Percentiles rank a stretch among this genome's conserved stretches.
Conservation (phyloP, 2,888 invertebrate genomes). For the Patella depressa region DNA sequence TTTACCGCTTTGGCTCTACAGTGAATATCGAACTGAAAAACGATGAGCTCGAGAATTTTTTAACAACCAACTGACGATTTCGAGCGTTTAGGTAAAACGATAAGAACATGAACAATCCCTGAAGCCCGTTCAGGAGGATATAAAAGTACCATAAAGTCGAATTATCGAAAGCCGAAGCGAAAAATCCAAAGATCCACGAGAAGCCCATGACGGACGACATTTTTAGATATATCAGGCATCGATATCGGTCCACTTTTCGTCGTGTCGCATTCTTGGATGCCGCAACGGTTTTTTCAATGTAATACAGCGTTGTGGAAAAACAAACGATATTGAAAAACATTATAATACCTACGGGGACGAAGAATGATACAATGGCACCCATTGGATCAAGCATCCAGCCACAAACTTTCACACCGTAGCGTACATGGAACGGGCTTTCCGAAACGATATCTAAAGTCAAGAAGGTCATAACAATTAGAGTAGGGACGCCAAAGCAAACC, state of each 20-base stretch:
- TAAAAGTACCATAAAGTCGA: conserved; percentile 28
- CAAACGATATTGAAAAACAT: conserved; percentile 30
- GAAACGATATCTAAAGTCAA: neutral
- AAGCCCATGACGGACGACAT: conserved; percentile 29
- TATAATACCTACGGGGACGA: conserved; percentile 27
- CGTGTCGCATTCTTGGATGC: neutral
- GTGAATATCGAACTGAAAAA: too few relatives aligned
- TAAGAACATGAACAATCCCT: conserved; percentile 30
- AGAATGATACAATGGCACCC: conserved; percentile 16
- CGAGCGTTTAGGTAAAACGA: conserved; percentile 13
- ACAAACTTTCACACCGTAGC: conserved; percentile 17
- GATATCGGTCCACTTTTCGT: neutral
- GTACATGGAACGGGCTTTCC: neutral
- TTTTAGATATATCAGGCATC: conserved; percentile 28
- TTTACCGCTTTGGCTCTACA: too few relatives aligned
- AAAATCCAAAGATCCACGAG: conserved; percentile 32
- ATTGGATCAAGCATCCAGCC: conserved; percentile 12
- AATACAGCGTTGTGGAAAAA: conserved; percentile 29
- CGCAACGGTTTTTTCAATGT: neutral
- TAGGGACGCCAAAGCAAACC: neutral
- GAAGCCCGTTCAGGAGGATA: conserved; percentile 31
- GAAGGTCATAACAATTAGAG: neutral
- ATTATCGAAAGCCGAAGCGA: conserved; percentile 18
- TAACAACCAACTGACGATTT: neutral
- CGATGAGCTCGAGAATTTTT: too few relatives aligned